A percentile compares a stretch with the other conserved stretches of the same genome.
Evolutionary conservation across 2,888 invertebrate genomes (phyloP).

Genomic region (Spodoptera littoralis): DNA sequence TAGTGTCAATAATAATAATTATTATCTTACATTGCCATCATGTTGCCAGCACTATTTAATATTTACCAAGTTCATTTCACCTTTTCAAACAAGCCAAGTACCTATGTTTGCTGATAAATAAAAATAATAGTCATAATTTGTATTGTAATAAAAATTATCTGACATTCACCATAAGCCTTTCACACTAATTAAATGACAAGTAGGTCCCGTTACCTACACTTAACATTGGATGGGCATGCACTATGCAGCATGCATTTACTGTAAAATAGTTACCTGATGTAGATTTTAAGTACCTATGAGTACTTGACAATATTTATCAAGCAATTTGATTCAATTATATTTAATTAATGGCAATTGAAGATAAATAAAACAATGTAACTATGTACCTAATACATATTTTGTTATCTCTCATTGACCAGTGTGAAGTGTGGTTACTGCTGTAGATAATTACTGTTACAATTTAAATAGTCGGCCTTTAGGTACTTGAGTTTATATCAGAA

Average conservation of each 20-base stretch:
- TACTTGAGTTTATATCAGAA: too few relatives aligned
- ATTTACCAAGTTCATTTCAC: constrained; percentile 8
- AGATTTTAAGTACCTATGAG: too few relatives aligned
- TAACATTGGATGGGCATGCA: neutral
- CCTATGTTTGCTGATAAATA: constrained; percentile 5
- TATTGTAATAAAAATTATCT: constrained; percentile 14
- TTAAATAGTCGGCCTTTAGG: constrained; percentile 7
- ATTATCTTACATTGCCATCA: constrained; percentile 2
- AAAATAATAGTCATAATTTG: neutral
- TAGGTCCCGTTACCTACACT: constrained; percentile 16
- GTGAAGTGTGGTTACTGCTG: neutral
- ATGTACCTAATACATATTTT: neutral
- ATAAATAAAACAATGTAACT: constrained; percentile 13
- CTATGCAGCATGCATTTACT: too few relatives aligned
- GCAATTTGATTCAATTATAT: constrained; percentile 14
- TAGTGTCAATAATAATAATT: too few relatives aligned
- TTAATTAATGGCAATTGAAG: constrained; percentile 20
- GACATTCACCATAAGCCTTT: constrained; percentile 17
- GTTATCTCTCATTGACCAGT: constrained; percentile 24
- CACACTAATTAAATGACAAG: constrained; percentile 6
- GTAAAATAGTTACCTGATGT: too few relatives aligned
- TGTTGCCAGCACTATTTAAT: too few relatives aligned
- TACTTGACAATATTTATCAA: constrained; percentile 10
- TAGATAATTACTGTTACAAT: constrained; percentile 1
- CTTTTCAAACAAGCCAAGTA: neutral